Conservation (phyloP, 2,797 vertebrate species). For the Natrix natrix region DNA sequence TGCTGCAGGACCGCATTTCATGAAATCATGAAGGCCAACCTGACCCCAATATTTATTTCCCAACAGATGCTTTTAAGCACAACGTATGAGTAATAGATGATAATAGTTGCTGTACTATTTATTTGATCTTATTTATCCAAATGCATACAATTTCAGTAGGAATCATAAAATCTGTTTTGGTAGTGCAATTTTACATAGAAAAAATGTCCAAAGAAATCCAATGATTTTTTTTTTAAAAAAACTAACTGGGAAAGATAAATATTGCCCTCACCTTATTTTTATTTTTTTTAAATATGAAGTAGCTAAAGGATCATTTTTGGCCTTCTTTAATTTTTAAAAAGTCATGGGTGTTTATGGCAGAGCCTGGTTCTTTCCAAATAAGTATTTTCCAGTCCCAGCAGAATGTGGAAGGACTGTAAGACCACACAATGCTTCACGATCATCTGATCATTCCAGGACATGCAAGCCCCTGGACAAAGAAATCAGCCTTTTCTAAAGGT, state of each 20-base stretch:
- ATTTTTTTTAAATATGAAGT: background rate
- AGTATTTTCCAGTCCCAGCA: background rate
- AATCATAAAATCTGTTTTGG: background rate
- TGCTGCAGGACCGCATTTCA: background rate
- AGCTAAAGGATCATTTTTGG: background rate
- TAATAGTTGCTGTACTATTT: background rate
- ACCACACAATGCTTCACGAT: background rate
- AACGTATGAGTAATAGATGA: background rate
- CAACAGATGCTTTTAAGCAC: background rate
- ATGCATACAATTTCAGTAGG: background rate
- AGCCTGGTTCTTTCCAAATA: background rate
- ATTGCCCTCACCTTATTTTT: background rate
- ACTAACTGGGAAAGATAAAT: background rate
- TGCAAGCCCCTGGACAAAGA: background rate
- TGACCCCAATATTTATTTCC: background rate
- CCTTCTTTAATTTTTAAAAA: background rate
- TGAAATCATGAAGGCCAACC: background rate
- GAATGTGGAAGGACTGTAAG: background rate
- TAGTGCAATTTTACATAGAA: background rate
- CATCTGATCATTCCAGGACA: background rate
- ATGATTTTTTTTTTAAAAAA: background rate
- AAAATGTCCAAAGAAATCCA: background rate
- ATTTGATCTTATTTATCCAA: background rate
- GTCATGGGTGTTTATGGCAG: background rate
- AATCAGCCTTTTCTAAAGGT: background rate